Conservation (phyloP, 2,113 vertebrate genomes). For the Prionailurus bengalensis region DNA sequence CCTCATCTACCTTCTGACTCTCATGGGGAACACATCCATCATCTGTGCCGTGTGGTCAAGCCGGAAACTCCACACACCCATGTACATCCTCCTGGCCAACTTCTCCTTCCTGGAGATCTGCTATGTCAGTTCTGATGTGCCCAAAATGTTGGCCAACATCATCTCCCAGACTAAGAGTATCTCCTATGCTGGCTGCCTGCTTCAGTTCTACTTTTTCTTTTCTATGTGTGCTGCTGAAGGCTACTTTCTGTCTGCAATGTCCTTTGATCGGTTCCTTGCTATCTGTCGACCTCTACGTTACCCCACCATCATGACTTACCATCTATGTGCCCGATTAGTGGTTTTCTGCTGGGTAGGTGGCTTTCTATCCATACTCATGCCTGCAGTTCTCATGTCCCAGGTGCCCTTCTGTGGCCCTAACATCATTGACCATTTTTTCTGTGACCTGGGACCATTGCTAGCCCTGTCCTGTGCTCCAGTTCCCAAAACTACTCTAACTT, state of each 20-base stretch:
- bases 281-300: slow-evolving; percentile 72
- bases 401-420: slow-evolving; percentile 49
- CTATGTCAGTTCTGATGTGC: slow-evolving; percentile 58
- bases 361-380: slow-evolving; percentile 23
- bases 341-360: slow-evolving; percentile 30
- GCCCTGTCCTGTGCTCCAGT: not conserved
- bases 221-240: slow-evolving; percentile 19
- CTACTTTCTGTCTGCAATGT: slow-evolving; percentile 35
- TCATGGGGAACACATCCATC: slow-evolving; percentile 47
- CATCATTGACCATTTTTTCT: slow-evolving; percentile 59
- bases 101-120: slow-evolving; percentile 68
- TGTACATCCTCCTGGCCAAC: slow-evolving; percentile 72
- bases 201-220: slow-evolving; percentile 84
- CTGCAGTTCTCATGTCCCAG: not conserved
- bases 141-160: slow-evolving; percentile 68
- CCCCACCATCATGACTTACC: not conserved
- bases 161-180: slow-evolving; percentile 67
- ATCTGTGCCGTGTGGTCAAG: slow-evolving; percentile 3
- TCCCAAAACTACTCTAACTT: not conserved
- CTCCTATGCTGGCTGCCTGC: slow-evolving; percentile 76
- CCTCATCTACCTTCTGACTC: slow-evolving; percentile 38
- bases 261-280: slow-evolving; percentile 69
- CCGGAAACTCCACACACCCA: slow-evolving; percentile 2
- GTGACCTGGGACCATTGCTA: slow-evolving; percentile 54
- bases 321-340: not conserved